phyloP scores from a whole-genome alignment of 2,888 invertebrate species.

The Dendrolimus pini region DNA sequence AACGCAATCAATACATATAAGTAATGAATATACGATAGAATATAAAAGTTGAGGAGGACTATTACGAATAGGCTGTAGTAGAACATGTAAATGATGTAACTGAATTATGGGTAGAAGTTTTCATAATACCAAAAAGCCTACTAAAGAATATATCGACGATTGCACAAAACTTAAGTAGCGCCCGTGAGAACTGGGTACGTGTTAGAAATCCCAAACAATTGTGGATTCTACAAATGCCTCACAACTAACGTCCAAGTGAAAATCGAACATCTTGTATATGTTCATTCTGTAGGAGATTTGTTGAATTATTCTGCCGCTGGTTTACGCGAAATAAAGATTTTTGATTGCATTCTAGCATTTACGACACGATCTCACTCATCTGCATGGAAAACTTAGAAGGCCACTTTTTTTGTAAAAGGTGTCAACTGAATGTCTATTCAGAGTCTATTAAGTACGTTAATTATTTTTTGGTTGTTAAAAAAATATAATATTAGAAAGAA shows the following conservation, averaged over 20 bases:
- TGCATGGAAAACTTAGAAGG: background rate
- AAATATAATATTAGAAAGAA: too few relatives aligned
- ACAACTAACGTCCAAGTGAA: slow-evolving; percentile 29
- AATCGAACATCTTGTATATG: slow-evolving; percentile 25
- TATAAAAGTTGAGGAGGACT: too few relatives aligned
- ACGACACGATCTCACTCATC: background rate
- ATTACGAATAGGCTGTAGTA: too few relatives aligned
- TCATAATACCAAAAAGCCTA: slow-evolving; percentile 23
- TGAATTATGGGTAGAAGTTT: slow-evolving; percentile 9
- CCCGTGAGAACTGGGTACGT: slow-evolving; percentile 66
- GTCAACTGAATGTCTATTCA: too few relatives aligned
- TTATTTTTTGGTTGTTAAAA: too few relatives aligned
- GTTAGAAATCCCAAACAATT: slow-evolving; percentile 56
- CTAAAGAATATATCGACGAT: slow-evolving; percentile 27
- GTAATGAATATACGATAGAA: too few relatives aligned
- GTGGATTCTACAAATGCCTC: slow-evolving; percentile 26
- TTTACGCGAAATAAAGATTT: too few relatives aligned
- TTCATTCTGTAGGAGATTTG: background rate
- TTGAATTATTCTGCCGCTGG: background rate
- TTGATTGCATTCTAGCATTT: background rate
- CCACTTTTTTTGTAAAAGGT: too few relatives aligned
- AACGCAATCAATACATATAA: too few relatives aligned
- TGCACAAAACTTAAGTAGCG: slow-evolving; percentile 28
- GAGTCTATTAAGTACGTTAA: too few relatives aligned
- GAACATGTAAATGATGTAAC: slow-evolving; percentile 1